A percentile compares a stretch with the other conserved stretches of the same genome.
phyloP scores from a whole-genome alignment of 2,888 invertebrate species.

The Folsomia candida region DNA sequence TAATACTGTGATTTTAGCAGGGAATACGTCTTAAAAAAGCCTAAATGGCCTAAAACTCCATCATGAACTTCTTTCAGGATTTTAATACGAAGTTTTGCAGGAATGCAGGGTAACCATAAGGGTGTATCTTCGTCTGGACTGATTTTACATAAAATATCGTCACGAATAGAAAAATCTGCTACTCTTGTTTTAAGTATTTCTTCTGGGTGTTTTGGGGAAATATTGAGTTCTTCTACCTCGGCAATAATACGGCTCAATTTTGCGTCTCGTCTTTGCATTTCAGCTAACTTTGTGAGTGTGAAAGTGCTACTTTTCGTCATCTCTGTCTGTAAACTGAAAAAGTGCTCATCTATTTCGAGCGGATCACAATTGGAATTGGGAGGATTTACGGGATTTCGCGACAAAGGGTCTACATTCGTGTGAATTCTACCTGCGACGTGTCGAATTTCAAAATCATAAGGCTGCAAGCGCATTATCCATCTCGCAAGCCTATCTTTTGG shows the following conservation, averaged over 20 bases:
- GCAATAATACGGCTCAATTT: neutral
- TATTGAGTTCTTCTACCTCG: no score
- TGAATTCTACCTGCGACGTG: slow-evolving; percentile 33
- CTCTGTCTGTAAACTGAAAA: neutral
- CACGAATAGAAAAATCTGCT: neutral
- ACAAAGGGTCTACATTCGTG: no score
- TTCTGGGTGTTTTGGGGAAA: neutral
- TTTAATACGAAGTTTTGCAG: neutral
- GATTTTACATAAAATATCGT: neutral
- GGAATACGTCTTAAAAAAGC: slow-evolving; percentile 30
- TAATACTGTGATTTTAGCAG: slow-evolving; percentile 30
- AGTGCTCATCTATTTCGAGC: neutral
- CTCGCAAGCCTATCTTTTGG: slow-evolving; percentile 31
- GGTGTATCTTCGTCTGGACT: neutral
- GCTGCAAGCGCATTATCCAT: slow-evolving; percentile 37
- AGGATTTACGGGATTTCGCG: no score
- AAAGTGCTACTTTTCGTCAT: no score
- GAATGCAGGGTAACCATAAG: slow-evolving; percentile 18
- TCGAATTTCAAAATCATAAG: slow-evolving; percentile 28
- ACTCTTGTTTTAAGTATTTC: neutral
- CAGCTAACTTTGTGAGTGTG: neutral
- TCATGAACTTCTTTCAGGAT: slow-evolving; percentile 33
- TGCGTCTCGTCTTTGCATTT: neutral
- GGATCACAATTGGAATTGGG: no score
- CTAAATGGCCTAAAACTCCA: slow-evolving; percentile 31